Evolutionary conservation across 2,113 vertebrate genomes (phyloP).

Genomic region (Siniperca knerii): DNA sequence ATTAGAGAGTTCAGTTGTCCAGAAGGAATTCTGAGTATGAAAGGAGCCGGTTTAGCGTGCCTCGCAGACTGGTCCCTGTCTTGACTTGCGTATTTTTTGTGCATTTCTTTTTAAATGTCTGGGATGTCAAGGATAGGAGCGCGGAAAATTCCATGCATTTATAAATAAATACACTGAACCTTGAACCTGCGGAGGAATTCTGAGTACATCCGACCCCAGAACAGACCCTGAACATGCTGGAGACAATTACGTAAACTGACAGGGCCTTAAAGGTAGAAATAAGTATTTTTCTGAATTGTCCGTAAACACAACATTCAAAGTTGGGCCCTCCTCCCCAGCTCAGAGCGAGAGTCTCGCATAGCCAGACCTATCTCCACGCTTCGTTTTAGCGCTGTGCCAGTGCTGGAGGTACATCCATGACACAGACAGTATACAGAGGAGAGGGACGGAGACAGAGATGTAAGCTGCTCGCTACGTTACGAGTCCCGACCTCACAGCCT

Average conservation of each 20-base stretch:
- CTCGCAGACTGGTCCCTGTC: background rate
- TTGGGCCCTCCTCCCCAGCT: no score
- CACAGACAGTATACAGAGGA: no score
- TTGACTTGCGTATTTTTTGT: background rate
- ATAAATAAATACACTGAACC: conserved; percentile 12
- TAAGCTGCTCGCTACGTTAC: no score
- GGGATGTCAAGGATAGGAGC: background rate
- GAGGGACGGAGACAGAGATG: no score
- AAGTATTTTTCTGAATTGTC: no score
- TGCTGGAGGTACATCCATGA: no score
- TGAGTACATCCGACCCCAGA: background rate
- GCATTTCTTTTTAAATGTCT: background rate
- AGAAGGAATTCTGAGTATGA: background rate
- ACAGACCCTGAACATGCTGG: background rate
- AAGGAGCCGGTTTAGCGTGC: background rate
- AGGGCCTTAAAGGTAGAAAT: no score
- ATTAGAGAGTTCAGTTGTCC: conserved; percentile 7
- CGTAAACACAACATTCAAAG: no score
- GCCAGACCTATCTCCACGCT: no score
- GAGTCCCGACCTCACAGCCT: no score
- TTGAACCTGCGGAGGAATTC: conserved; percentile 20
- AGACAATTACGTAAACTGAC: conserved; percentile 17
- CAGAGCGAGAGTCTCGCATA: no score
- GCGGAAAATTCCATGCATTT: background rate
- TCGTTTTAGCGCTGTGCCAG: no score